Evolutionary conservation across 2,113 vertebrate species (phyloP).

Genomic region (Trogon melanurus): DNA sequence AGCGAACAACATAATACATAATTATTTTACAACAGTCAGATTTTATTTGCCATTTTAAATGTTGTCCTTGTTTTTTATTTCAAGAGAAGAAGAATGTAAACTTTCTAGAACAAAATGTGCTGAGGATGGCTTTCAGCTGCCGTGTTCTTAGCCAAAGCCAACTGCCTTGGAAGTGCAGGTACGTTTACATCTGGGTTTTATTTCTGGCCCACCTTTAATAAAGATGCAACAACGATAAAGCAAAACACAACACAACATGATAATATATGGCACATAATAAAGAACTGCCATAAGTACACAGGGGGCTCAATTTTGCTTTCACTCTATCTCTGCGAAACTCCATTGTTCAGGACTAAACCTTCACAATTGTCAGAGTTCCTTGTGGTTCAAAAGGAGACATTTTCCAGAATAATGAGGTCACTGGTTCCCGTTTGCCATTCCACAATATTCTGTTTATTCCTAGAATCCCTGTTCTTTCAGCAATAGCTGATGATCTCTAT

Average conservation of each 20-base stretch:
- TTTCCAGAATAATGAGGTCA: slow-evolving; percentile 68
- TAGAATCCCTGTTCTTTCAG: slow-evolving; percentile 64
- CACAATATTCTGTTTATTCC: slow-evolving; percentile 64
- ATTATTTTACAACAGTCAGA: slow-evolving; percentile 27
- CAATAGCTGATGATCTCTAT: slow-evolving; percentile 65
- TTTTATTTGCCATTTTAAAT: slow-evolving; percentile 30
- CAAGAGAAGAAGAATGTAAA: slow-evolving; percentile 2
- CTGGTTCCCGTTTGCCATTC: slow-evolving; percentile 47
- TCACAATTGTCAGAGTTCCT: slow-evolving; percentile 59
- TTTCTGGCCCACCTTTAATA: slow-evolving; percentile 64
- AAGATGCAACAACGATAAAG: slow-evolving; percentile 54
- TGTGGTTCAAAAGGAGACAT: slow-evolving; percentile 63
- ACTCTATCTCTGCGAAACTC: slow-evolving; percentile 55
- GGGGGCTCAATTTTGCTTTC: slow-evolving; percentile 59
- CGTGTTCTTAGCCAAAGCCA: neutral
- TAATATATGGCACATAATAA: slow-evolving; percentile 61
- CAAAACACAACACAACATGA: slow-evolving; percentile 55
- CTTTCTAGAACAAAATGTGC: neutral
- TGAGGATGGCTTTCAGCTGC: slow-evolving; percentile 54
- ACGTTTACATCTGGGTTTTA: slow-evolving; percentile 67
- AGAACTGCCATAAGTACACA: slow-evolving; percentile 46
- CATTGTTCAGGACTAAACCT: slow-evolving; percentile 38
- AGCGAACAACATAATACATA: neutral
- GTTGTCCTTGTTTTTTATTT: neutral
- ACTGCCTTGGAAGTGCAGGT: slow-evolving; percentile 51